Evolutionary conservation across 2,113 vertebrate species (phyloP).

Genomic region (Sturnira hondurensis): DNA sequence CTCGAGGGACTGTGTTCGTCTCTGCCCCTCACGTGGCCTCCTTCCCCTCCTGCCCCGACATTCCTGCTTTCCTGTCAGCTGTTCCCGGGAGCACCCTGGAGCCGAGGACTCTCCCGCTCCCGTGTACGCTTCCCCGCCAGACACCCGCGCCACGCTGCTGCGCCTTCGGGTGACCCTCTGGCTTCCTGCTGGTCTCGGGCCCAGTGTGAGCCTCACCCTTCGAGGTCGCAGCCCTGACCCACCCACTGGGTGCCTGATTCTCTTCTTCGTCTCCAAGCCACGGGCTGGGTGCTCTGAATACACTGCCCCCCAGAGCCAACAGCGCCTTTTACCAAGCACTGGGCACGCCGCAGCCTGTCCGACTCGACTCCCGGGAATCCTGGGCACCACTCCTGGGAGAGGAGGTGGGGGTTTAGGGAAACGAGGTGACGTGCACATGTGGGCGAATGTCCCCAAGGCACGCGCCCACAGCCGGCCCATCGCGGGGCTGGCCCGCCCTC

Average conservation of each 20-base stretch:
- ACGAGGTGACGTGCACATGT: neutral
- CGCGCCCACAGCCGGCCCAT: rapidly evolving
- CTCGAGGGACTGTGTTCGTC: neutral
- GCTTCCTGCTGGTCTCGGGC: neutral
- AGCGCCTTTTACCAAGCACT: neutral
- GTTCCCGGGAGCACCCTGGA: neutral
- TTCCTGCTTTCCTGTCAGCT: rapidly evolving
- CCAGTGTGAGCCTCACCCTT: too few relatives aligned
- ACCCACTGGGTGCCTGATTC: neutral
- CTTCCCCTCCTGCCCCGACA: neutral
- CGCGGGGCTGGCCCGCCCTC: rapidly evolving
- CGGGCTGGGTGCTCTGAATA: too few relatives aligned
- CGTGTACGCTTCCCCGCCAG: rapidly evolving
- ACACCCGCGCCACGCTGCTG: neutral
- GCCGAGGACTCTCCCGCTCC: neutral
- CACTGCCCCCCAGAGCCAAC: neutral
- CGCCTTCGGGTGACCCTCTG: neutral
- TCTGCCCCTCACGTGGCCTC: neutral
- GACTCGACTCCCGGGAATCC: neutral
- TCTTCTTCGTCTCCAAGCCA: neutral
- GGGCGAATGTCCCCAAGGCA: neutral
- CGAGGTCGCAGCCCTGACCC: neutral
- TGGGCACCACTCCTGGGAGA: neutral
- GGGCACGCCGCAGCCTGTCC: neutral
- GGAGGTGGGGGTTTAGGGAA: neutral